These are phyloP conservation scores for Eptatretus atami DNA, from an alignment of 2,797 vertebrate genomes.

Conservation along the genomic window DNA sequence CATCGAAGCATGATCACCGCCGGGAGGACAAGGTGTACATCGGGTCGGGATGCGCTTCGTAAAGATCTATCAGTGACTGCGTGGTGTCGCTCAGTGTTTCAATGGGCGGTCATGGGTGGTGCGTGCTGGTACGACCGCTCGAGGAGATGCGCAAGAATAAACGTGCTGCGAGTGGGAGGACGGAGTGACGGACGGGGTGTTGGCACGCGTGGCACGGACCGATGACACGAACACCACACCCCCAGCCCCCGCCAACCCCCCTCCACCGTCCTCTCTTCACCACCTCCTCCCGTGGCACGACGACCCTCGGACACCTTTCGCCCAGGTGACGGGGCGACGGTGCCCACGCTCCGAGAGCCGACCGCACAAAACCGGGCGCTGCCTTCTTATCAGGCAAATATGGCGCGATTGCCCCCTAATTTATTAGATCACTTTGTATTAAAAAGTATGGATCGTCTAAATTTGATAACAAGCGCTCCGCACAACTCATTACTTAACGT, in stretches of 20 bases:
- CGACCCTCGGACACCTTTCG: not conserved
- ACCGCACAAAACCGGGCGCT: not conserved
- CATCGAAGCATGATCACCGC: too few species aligned
- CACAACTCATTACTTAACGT: conserved; percentile 83
- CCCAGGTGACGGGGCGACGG: not conserved
- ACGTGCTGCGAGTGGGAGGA: too few species aligned
- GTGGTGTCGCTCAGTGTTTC: too few species aligned
- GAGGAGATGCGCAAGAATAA: too few species aligned
- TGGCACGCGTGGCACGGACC: too few species aligned
- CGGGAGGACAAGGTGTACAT: too few species aligned
- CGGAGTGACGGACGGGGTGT: too few species aligned
- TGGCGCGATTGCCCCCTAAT: conserved; percentile 64
- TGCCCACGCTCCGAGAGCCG: not conserved
- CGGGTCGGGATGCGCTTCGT: too few species aligned
- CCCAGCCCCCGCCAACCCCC: not conserved
- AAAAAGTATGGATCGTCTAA: conserved; percentile 80
- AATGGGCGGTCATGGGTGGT: too few species aligned
- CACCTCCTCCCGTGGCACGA: not conserved
- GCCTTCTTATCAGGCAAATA: conserved; percentile 35
- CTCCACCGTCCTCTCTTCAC: not conserved
- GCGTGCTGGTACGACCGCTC: too few species aligned
- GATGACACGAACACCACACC: not conserved
- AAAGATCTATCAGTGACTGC: too few species aligned
- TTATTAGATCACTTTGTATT: conserved; percentile 93
- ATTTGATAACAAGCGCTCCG: conserved; percentile 97